Percentiles rank a stretch among this genome's conserved stretches.
These are phyloP conservation scores for Hemitrygon akajei DNA, from an alignment of 2,797 vertebrate species.

Conservation along the genomic window DNA sequence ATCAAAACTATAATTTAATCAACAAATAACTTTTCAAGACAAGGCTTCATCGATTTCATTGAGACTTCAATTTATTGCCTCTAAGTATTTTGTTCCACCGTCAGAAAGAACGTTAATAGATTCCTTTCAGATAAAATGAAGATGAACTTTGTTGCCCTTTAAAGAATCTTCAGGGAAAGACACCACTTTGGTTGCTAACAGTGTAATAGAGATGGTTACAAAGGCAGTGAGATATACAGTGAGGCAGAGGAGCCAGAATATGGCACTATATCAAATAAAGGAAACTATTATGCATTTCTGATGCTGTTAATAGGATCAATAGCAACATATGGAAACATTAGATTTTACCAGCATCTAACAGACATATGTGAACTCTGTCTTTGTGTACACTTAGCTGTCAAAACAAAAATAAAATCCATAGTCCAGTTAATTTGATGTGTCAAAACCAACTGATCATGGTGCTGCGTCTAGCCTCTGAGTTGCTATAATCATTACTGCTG, in stretches of 20 bases:
- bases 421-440: background rate
- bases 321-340: background rate
- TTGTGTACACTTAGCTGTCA: background rate
- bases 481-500: background rate
- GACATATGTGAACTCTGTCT: background rate
- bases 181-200: background rate
- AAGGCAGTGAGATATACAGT: background rate
- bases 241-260: background rate
- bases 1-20: slow-evolving; percentile 15
- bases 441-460: background rate
- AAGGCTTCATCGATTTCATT: background rate
- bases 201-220: background rate
- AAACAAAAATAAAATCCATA: background rate
- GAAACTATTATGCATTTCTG: background rate
- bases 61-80: background rate
- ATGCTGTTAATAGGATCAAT: background rate
- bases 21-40: slow-evolving; percentile 13
- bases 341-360: background rate
- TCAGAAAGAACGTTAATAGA: background rate
- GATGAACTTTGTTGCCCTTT: background rate
- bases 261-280: background rate
- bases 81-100: background rate
- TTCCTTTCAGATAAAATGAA: background rate
- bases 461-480: background rate
- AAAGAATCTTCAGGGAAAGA: background rate